These are phyloP conservation scores for Mylabris sibirica DNA, from an alignment of 2,888 invertebrate genomes.

Conservation along the genomic window DNA sequence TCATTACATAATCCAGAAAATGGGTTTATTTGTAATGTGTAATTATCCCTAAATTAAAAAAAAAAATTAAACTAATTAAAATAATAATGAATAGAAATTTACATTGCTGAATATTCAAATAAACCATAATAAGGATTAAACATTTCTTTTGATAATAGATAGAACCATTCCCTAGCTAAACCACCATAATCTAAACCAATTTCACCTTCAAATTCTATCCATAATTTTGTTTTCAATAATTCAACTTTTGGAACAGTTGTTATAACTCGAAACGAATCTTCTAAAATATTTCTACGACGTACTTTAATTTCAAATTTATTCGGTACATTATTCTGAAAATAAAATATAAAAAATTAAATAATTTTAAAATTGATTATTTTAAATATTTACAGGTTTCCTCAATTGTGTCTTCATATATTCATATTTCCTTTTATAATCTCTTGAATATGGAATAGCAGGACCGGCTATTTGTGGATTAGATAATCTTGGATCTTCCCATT, in stretches of 20 bases:
- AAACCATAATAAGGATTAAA: conserved; percentile 99
- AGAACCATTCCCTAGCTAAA: conserved; percentile 98
- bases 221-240: conserved; percentile 94
- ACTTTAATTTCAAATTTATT: conserved; percentile 98
- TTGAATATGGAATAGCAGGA: conserved; percentile 96
- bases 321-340: conserved; percentile 87
- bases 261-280: conserved; percentile 96
- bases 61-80: conserved; percentile 13
- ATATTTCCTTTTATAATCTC: conserved; percentile 98
- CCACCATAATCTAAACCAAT: conserved; percentile 97
- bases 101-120: conserved; percentile 99
- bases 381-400: conserved; percentile 83
- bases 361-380: too few species aligned
- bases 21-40: conserved; percentile 98
- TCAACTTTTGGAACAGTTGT: conserved; percentile 90
- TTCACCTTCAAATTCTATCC: conserved; percentile 99
- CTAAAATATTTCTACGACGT: conserved; percentile 88
- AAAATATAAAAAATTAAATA: conserved; percentile 37
- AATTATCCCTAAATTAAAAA: conserved; percentile 80
- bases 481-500: conserved; percentile 99
- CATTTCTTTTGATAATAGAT: conserved; percentile 98
- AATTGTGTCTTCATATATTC: conserved; percentile 97
- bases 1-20: conserved; percentile 97
- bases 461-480: conserved; percentile 97
- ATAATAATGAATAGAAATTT: conserved; percentile 60